A percentile compares a stretch with the other conserved stretches of the same genome.
These are phyloP conservation scores for Apodemus agrarius DNA, from an alignment of 2,797 vertebrate species.

Conservation along the genomic window DNA sequence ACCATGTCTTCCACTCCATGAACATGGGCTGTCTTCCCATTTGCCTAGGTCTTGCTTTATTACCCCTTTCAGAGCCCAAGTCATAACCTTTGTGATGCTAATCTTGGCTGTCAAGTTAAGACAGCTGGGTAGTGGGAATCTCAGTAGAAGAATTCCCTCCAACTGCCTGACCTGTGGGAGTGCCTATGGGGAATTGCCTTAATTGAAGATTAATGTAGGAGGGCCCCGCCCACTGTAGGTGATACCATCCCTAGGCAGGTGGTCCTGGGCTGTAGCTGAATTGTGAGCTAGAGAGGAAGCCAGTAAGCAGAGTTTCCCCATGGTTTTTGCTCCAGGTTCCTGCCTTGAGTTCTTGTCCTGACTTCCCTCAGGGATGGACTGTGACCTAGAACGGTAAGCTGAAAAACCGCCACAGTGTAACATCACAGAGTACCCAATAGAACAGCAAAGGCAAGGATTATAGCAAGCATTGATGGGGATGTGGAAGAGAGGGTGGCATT, in stretches of 20 bases:
- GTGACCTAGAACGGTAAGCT: neutral
- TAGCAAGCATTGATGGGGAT: neutral
- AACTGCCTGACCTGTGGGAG: neutral
- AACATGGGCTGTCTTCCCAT: neutral
- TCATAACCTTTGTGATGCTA: neutral
- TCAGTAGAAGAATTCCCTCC: neutral
- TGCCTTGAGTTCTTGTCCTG: neutral
- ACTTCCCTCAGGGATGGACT: neutral
- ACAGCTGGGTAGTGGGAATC: neutral
- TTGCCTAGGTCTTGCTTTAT: neutral
- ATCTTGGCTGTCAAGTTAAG: neutral
- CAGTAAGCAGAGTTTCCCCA: neutral
- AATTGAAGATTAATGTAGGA: neutral
- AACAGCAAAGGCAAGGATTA: neutral
- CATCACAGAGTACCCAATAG: neutral
- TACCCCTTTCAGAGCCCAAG: neutral
- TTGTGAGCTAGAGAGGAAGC: neutral
- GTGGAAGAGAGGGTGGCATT: neutral
- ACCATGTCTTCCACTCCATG: neutral
- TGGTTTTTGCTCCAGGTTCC: neutral
- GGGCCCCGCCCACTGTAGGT: neutral
- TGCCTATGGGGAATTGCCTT: neutral
- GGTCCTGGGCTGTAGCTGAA: neutral
- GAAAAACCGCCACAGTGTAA: neutral
- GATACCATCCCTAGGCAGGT: neutral